These are phyloP conservation scores for Stegodyphus dumicola DNA, from an alignment of 1,140 invertebrate genomes.

Conservation along the genomic window DNA sequence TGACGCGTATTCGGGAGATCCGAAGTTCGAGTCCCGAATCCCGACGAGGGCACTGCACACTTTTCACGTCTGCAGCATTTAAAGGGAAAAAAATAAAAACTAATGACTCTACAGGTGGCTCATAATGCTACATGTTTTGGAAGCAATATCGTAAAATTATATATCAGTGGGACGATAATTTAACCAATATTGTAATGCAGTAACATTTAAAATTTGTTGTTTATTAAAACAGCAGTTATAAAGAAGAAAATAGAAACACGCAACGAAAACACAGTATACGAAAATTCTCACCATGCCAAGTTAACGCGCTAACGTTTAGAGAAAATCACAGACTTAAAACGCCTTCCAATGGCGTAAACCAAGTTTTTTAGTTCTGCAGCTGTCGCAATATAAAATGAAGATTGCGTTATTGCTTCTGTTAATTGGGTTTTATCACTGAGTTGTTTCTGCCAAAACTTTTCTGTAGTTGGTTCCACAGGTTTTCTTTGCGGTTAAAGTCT, in stretches of 20 bases:
- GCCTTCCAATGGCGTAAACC: neutral
- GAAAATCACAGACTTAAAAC: neutral
- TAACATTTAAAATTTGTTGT: neutral
- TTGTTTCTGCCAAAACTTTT: neutral
- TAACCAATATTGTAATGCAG: neutral
- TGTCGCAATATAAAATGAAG: neutral
- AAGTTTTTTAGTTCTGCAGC: neutral
- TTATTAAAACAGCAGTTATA: neutral
- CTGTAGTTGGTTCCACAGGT: neutral
- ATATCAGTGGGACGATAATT: slow-evolving; percentile 8
- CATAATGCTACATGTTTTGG: neutral
- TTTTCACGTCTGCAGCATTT: too few relatives aligned
- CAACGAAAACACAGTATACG: neutral
- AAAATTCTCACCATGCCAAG: neutral
- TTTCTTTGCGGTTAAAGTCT: neutral
- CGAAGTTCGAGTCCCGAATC: too few relatives aligned
- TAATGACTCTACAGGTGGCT: neutral
- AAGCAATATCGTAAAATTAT: neutral
- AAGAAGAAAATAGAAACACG: neutral
- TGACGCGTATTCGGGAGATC: too few relatives aligned
- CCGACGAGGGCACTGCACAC: too few relatives aligned
- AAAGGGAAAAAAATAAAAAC: too few relatives aligned
- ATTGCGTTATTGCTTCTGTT: slow-evolving; percentile 1
- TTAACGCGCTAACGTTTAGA: neutral
- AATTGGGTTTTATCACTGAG: neutral